Evolutionary conservation across 2,888 invertebrate genomes (phyloP).

Genomic region (Scaptomyza parva): DNA sequence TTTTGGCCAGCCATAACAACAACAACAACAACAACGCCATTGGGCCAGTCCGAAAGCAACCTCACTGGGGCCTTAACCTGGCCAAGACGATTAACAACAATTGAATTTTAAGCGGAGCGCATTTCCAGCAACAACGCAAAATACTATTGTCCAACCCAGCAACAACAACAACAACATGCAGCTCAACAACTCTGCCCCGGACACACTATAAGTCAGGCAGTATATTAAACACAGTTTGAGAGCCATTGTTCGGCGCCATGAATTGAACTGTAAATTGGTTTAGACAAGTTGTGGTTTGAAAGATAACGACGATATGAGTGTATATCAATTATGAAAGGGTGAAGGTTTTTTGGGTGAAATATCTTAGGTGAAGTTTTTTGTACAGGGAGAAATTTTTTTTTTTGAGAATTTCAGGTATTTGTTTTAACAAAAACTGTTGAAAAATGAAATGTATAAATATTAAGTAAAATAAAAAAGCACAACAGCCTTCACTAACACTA

Average conservation of each 20-base stretch:
- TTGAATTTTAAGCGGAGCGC: constrained; percentile 64
- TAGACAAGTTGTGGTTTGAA: neutral
- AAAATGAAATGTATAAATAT: no score
- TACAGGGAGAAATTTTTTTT: neutral
- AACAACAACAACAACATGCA: no score
- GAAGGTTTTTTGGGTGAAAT: neutral
- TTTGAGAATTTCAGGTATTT: no score
- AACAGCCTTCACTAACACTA: no score
- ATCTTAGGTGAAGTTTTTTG: neutral
- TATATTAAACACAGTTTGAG: constrained; percentile 19
- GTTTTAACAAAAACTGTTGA: no score
- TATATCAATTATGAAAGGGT: neutral
- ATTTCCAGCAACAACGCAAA: constrained; percentile 14
- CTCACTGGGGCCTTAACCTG: constrained; percentile 44
- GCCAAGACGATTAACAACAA: constrained; percentile 71
- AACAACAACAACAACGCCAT: neutral
- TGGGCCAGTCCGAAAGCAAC: constrained; percentile 12
- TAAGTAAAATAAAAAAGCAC: no score
- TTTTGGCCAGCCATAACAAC: constrained; percentile 35
- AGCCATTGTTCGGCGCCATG: neutral
- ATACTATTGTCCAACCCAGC: neutral
- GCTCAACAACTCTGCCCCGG: no score
- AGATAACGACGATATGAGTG: neutral
- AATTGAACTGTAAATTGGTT: constrained; percentile 1
- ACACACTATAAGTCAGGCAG: neutral